These are phyloP conservation scores for Hapalemur alaotrensis DNA, from an alignment of 2,797 vertebrate genomes.

Conservation along the genomic window DNA sequence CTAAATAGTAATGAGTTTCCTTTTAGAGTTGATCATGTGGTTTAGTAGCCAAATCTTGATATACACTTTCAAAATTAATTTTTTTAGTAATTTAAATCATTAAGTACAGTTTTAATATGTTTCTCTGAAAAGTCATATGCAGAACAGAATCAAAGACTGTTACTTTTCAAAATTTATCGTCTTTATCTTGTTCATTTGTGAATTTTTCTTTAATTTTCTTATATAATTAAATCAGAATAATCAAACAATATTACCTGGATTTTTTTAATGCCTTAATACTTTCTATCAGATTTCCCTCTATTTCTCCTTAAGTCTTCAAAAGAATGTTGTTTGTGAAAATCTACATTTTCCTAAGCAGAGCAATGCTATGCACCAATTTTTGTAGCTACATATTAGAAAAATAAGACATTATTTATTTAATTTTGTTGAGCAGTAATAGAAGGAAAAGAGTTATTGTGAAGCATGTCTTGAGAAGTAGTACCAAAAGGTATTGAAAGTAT, in stretches of 20 bases:
- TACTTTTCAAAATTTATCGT: background rate
- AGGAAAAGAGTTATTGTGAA: background rate
- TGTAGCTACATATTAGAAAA: background rate
- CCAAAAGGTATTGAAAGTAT: background rate
- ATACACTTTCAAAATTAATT: background rate
- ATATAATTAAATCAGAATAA: conserved; percentile 8
- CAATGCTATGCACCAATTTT: background rate
- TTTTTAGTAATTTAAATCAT: background rate
- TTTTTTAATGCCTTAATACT: background rate
- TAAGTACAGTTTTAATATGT: background rate
- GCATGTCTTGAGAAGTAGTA: background rate
- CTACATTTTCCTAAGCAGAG: background rate
- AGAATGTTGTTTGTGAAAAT: background rate
- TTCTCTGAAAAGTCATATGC: background rate
- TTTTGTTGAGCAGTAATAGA: background rate
- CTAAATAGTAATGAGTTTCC: background rate
- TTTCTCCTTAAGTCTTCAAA: background rate
- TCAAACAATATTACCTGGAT: background rate
- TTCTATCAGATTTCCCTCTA: background rate
- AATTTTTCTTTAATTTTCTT: conserved; percentile 6
- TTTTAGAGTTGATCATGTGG: background rate
- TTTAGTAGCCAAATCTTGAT: background rate
- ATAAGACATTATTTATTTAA: background rate
- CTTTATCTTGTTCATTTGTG: background rate
- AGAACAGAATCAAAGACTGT: background rate